phyloP scores from a whole-genome alignment of 1,140 invertebrate genomes.

The Tetranychus cinnabarinus region DNA sequence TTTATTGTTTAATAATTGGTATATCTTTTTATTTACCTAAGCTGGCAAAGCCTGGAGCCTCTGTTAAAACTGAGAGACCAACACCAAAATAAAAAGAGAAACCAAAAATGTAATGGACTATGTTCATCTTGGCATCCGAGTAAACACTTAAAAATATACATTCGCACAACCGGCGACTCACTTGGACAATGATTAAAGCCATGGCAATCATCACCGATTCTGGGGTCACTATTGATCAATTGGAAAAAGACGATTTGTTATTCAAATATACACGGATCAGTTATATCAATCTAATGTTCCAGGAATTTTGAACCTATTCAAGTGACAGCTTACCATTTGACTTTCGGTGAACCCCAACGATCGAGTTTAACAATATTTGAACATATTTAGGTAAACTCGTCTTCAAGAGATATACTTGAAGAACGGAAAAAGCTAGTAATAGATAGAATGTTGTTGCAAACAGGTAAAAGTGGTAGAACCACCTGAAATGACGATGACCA shows the following conservation, averaged over 20 bases:
- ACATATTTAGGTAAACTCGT: neutral
- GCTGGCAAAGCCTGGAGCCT: slow-evolving; percentile 38
- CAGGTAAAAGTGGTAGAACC: slow-evolving; percentile 18
- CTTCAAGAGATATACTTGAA: slow-evolving; percentile 6
- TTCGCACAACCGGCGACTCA: slow-evolving; percentile 47
- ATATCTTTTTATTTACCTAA: slow-evolving; percentile 5
- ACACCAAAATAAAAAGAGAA: slow-evolving; percentile 46
- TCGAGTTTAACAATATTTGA: slow-evolving; percentile 5
- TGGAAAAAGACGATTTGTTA: neutral
- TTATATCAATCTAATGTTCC: neutral
- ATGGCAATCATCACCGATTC: slow-evolving; percentile 31
- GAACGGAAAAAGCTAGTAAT: slow-evolving; percentile 1
- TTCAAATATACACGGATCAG: neutral
- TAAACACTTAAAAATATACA: slow-evolving; percentile 41
- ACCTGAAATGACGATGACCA: slow-evolving; percentile 8
- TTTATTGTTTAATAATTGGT: neutral
- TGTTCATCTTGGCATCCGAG: slow-evolving; percentile 48
- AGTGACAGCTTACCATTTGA: slow-evolving; percentile 1
- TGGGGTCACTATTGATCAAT: slow-evolving; percentile 21
- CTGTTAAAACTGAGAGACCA: slow-evolving; percentile 35
- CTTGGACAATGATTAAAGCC: slow-evolving; percentile 37
- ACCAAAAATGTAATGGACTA: slow-evolving; percentile 46
- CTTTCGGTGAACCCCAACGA: neutral
- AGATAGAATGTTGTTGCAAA: slow-evolving; percentile 12
- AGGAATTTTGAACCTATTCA: neutral